Percentiles rank a stretch among this genome's conserved stretches.
These are phyloP conservation scores for Smithornis capensis DNA, from an alignment of 2,113 vertebrate genomes.

Conservation along the genomic window DNA sequence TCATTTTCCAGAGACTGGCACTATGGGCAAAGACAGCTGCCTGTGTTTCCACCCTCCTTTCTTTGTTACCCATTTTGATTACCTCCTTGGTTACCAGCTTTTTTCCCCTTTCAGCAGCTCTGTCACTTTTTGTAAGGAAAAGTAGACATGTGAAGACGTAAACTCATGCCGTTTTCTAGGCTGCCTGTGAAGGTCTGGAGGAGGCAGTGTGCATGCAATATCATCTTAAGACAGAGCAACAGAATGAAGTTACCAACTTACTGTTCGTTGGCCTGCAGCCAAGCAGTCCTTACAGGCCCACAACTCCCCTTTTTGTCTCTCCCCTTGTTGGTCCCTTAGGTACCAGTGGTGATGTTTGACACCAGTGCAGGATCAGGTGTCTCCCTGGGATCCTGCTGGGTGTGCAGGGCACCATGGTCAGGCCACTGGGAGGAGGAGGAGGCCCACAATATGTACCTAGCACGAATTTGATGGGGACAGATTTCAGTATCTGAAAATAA, in stretches of 20 bases:
- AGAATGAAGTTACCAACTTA: neutral
- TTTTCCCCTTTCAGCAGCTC: neutral
- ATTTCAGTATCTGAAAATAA: neutral
- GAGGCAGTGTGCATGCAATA: neutral
- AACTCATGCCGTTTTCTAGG: neutral
- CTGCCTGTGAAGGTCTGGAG: neutral
- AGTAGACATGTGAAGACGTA: neutral
- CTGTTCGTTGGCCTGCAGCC: neutral
- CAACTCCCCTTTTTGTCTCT: neutral
- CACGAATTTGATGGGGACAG: neutral
- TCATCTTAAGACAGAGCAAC: neutral
- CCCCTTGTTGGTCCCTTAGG: neutral
- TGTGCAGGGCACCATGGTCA: fast-evolving
- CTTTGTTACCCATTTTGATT: neutral
- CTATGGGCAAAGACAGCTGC: neutral
- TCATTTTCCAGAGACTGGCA: neutral
- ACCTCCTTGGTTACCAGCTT: neutral
- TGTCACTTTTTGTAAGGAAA: neutral
- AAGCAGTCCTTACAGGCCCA: neutral
- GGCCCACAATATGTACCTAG: neutral
- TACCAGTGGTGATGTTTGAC: neutral
- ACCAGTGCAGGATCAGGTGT: neutral
- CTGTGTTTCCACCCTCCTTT: fast-evolving
- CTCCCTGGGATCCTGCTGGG: neutral
- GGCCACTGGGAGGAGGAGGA: neutral